A percentile compares a stretch with the other conserved stretches of the same genome.
Conservation (phyloP, 2,113 vertebrate genomes). For the Sphaerodactylus townsendi region DNA sequence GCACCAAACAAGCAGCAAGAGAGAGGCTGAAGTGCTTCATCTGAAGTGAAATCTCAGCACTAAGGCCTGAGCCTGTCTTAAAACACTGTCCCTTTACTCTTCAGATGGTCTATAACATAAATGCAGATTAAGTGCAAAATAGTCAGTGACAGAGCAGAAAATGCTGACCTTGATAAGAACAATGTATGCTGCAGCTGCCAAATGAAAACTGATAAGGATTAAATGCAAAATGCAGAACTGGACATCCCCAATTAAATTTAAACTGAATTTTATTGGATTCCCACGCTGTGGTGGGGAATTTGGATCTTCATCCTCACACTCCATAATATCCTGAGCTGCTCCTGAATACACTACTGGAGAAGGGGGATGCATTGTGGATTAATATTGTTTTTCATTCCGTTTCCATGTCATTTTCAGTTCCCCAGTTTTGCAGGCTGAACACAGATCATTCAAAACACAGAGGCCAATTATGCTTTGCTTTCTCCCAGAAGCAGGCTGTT, state of each 20-base stretch:
- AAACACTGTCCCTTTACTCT: not conserved
- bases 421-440: not conserved
- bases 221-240: not conserved
- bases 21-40: not conserved
- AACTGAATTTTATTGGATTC: not conserved
- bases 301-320: not conserved
- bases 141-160: too few species aligned
- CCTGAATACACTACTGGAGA: not conserved
- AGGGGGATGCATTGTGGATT: not conserved
- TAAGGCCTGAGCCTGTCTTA: not conserved
- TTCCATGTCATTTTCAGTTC: not conserved
- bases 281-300: not conserved
- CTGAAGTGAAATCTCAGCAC: not conserved
- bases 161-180: too few species aligned
- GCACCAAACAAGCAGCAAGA: not conserved
- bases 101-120: not conserved
- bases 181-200: too few species aligned
- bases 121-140: too few species aligned
- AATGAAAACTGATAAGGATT: not conserved
- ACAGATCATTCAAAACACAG: constrained; percentile 13
- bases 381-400: not conserved
- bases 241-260: not conserved
- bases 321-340: not conserved
- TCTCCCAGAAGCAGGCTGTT: not conserved
- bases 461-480: not conserved